These are phyloP conservation scores for Toxostoma redivivum DNA, from an alignment of 2,113 vertebrate species.

Conservation along the genomic window DNA sequence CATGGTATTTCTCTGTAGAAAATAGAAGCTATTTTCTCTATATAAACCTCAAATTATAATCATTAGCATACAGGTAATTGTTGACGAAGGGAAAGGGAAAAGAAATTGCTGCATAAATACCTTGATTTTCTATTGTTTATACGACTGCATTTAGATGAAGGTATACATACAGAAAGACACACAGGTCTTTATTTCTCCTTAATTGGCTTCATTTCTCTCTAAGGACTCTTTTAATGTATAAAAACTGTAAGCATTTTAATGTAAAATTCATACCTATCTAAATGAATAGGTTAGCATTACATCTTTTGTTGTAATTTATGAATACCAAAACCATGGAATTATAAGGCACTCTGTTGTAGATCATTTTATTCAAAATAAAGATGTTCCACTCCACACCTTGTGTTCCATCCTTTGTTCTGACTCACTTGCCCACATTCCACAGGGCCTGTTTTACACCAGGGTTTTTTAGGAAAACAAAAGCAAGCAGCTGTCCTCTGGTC, in stretches of 20 bases:
- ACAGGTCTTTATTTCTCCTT: slow-evolving; percentile 8
- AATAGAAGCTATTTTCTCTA: background rate
- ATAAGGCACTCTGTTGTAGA: background rate
- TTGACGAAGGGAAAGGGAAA: background rate
- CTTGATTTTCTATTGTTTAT: background rate
- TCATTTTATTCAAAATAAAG: background rate
- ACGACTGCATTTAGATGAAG: background rate
- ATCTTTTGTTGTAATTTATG: slow-evolving; percentile 1
- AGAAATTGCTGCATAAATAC: background rate
- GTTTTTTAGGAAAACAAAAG: background rate
- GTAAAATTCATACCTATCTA: background rate
- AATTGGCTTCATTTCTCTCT: slow-evolving; percentile 33
- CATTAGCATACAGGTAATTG: background rate
- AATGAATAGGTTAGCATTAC: slow-evolving; percentile 4
- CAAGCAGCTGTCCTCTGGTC: background rate
- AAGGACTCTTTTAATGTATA: slow-evolving; percentile 12
- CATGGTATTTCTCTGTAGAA: background rate
- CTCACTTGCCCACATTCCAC: background rate
- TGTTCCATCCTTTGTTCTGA: background rate
- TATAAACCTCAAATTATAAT: background rate
- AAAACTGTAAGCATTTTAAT: slow-evolving; percentile 29
- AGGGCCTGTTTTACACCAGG: background rate
- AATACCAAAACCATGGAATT: background rate
- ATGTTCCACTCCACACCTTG: background rate
- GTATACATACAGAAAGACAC: background rate